phyloP scores from a whole-genome alignment of 2,113 vertebrate genomes.

The Probosciger aterrimus region DNA sequence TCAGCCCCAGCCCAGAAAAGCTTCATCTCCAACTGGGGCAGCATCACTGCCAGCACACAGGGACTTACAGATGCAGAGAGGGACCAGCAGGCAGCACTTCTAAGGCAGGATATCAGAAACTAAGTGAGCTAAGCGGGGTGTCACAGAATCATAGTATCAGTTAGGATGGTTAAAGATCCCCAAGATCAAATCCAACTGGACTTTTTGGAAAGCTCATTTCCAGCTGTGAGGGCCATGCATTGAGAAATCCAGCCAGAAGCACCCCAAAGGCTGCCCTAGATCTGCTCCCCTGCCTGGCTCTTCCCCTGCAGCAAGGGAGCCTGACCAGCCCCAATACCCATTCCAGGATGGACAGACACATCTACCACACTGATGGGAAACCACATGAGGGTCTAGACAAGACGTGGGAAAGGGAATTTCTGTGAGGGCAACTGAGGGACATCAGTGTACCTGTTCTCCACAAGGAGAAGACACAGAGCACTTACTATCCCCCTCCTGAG shows the following conservation, averaged over 20 bases:
- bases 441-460: not conserved
- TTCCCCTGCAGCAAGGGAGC: not conserved
- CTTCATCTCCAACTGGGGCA: not conserved
- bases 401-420: not conserved
- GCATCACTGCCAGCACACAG: rapidly evolving
- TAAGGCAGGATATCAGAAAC: not conserved
- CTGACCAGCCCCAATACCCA: rapidly evolving
- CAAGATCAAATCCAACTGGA: not conserved
- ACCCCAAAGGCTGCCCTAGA: not conserved
- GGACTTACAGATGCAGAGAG: not conserved
- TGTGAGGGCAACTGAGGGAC: not conserved
- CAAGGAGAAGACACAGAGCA: not conserved
- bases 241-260: too few relatives aligned
- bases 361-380: rapidly evolving
- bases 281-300: not conserved
- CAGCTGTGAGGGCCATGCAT: not conserved
- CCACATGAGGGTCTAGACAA: not conserved
- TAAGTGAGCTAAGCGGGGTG: not conserved
- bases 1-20: not conserved
- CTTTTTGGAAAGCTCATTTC: not conserved
- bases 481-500: not conserved
- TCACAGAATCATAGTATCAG: not conserved
- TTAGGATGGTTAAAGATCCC: not conserved
- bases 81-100: not conserved
- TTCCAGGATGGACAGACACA: not conserved